Percentiles rank a stretch among this genome's conserved stretches.
Conservation (phyloP, 1,140 invertebrate genomes). For the Ditylenchus dipsaci region DNA sequence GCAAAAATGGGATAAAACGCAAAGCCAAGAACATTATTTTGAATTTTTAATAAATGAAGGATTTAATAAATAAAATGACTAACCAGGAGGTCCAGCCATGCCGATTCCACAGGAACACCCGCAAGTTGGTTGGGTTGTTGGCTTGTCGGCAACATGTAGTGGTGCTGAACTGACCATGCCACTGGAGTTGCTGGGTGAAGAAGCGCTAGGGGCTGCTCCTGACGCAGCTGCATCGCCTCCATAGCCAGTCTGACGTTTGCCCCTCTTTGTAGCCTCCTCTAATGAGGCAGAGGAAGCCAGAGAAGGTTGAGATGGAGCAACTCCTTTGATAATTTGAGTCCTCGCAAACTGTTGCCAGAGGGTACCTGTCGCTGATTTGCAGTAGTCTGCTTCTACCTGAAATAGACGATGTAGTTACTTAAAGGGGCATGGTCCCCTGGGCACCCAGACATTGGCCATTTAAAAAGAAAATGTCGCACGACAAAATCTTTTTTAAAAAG, state of each 20-base stretch:
- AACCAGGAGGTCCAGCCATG: conserved; percentile 10
- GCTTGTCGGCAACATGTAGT: not conserved
- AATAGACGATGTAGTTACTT: not conserved
- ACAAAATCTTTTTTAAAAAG: no score
- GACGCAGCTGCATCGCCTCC: not conserved
- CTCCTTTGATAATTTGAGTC: conserved; percentile 20
- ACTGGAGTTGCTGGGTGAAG: not conserved
- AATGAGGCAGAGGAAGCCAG: conserved; percentile 5
- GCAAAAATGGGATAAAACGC: no score
- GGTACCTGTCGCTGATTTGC: conserved; percentile 36
- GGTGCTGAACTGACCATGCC: not conserved
- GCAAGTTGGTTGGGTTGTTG: not conserved
- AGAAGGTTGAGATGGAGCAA: not conserved
- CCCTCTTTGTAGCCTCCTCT: conserved; percentile 14
- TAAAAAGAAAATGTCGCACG: no score
- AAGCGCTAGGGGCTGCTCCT: not conserved
- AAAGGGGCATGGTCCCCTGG: no score
- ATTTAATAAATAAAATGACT: not conserved
- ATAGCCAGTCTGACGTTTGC: conserved; percentile 26
- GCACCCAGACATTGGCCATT: no score
- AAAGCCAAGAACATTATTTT: no score
- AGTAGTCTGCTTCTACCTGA: conserved; percentile 26
- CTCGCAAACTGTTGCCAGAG: conserved; percentile 29
- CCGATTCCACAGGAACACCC: conserved; percentile 17
- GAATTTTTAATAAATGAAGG: no score